These are phyloP conservation scores for Sigmodon hispidus DNA, from an alignment of 2,113 vertebrate genomes.

Conservation along the genomic window DNA sequence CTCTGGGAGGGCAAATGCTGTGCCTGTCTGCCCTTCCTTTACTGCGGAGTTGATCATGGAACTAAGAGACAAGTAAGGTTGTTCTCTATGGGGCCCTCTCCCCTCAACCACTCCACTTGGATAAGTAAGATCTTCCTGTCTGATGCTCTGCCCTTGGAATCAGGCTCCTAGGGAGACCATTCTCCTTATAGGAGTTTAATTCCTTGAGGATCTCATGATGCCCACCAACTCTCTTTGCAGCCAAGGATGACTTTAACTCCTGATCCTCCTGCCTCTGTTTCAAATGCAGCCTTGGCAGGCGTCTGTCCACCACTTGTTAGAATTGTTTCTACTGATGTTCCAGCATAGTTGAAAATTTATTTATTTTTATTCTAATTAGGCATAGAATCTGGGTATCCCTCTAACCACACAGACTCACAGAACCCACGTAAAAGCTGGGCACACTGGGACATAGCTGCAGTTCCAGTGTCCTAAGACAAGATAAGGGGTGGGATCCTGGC, in stretches of 20 bases:
- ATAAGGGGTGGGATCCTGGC: background rate
- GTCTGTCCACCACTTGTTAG: no score
- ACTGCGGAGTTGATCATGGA: constrained; percentile 81
- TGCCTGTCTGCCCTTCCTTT: constrained; percentile 91
- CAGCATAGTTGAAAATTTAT: no score
- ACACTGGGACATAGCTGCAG: background rate
- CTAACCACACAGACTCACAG: background rate
- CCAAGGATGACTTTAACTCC: background rate
- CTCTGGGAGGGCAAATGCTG: constrained; percentile 82
- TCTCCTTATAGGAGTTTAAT: background rate
- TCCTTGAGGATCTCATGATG: background rate
- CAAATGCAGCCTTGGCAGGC: background rate
- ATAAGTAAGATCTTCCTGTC: background rate
- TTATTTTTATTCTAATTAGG: background rate
- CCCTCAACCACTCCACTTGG: background rate
- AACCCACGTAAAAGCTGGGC: background rate
- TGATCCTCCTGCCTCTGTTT: background rate
- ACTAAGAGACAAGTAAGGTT: accelerated
- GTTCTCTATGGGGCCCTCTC: background rate
- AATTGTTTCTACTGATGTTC: background rate
- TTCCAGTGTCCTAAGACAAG: background rate
- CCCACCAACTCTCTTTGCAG: background rate
- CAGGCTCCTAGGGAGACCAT: background rate
- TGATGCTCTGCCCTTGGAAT: background rate
- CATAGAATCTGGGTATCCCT: background rate